Conservation (phyloP, 2,113 vertebrate species). For the Morphnarchus princeps region DNA sequence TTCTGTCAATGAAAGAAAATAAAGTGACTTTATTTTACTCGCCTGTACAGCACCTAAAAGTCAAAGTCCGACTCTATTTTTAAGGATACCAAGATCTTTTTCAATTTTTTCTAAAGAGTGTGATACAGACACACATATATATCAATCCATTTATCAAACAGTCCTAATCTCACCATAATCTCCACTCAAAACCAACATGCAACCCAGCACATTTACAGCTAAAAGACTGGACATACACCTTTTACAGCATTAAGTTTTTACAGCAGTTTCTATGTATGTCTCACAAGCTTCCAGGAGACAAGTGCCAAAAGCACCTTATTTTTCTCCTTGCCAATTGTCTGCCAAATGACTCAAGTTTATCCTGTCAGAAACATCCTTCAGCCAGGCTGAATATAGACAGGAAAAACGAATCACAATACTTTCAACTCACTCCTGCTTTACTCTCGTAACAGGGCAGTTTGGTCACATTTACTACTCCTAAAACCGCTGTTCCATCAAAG, state of each 20-base stretch:
- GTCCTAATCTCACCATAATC: background rate
- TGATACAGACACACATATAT: background rate
- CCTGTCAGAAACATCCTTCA: background rate
- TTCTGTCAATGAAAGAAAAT: background rate
- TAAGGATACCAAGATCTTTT: background rate
- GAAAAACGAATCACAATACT: background rate
- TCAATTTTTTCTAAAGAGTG: background rate
- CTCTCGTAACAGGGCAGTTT: background rate
- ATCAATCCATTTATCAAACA: background rate
- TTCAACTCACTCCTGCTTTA: background rate
- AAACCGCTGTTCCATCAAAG: background rate
- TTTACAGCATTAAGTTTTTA: background rate
- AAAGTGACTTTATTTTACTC: background rate
- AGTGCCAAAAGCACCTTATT: background rate
- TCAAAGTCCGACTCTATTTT: background rate
- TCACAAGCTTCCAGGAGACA: background rate
- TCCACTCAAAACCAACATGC: background rate
- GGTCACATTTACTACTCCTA: background rate
- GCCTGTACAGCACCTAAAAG: background rate
- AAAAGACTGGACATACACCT: background rate
- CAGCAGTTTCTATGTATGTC: background rate
- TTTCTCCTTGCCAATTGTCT: background rate
- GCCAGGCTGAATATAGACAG: background rate
- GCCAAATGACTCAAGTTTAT: background rate
- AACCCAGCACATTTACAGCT: background rate